Evolutionary conservation across 2,113 vertebrate species (phyloP).

Genomic region (Trogon melanurus): DNA sequence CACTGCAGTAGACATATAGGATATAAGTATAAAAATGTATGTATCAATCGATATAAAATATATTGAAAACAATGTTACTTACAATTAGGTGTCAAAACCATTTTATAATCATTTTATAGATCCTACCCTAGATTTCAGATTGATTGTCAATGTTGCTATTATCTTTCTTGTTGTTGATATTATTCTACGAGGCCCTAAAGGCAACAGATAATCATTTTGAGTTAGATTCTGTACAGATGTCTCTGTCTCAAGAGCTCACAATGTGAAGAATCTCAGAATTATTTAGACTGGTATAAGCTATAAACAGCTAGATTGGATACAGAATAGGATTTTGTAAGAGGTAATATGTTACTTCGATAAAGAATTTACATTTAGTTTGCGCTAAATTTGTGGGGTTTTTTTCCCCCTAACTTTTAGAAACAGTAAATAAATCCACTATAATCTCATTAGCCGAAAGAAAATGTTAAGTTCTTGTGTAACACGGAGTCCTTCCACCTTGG

Average conservation of each 20-base stretch:
- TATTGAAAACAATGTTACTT: constrained; percentile 59
- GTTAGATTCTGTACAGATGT: background rate
- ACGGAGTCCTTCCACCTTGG: background rate
- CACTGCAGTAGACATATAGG: constrained; percentile 23
- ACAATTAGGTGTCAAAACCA: constrained; percentile 48
- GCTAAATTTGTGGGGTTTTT: background rate
- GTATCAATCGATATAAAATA: constrained; percentile 44
- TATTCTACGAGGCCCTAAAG: background rate
- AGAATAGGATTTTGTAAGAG: background rate
- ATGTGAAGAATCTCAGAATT: background rate
- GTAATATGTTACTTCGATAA: background rate
- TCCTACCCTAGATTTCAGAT: background rate
- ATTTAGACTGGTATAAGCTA: background rate
- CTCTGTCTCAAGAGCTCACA: background rate
- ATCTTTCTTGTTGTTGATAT: background rate
- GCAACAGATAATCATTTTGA: background rate
- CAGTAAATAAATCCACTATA: constrained; percentile 20
- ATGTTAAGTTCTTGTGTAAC: background rate
- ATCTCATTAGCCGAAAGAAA: background rate
- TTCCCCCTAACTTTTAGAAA: background rate
- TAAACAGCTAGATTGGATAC: background rate
- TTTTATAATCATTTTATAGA: constrained; percentile 42
- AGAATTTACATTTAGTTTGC: background rate
- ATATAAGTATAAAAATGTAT: constrained; percentile 42
- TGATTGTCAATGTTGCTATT: background rate